Evolutionary conservation across 2,888 invertebrate genomes (phyloP).

Genomic region (Philereme vetulata): DNA sequence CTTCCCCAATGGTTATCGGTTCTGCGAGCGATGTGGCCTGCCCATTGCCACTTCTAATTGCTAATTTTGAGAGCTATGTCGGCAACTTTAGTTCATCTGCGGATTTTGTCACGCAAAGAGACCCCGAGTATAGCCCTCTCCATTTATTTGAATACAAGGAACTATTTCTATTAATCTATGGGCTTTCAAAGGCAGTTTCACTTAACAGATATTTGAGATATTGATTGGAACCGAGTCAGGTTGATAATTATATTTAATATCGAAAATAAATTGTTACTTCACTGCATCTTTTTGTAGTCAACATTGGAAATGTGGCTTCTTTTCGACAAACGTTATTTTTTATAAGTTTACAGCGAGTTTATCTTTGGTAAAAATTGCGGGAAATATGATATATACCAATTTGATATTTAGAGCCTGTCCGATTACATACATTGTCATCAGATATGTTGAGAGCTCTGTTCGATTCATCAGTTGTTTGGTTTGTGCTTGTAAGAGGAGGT

Average conservation of each 20-base stretch:
- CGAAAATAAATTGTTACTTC: too few relatives aligned
- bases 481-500: constrained; percentile 13
- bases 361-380: constrained; percentile 40
- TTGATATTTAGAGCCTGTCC: constrained; percentile 56
- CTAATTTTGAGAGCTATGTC: too few relatives aligned
- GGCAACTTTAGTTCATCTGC: too few relatives aligned
- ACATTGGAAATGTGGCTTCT: not conserved
- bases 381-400: constrained; percentile 57
- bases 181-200: constrained; percentile 3
- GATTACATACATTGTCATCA: constrained; percentile 53
- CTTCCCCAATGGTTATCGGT: too few relatives aligned
- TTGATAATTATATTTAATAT: constrained; percentile 6
- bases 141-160: constrained; percentile 2
- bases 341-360: too few relatives aligned
- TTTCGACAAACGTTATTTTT: too few relatives aligned
- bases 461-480: constrained; percentile 29
- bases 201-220: constrained; percentile 11
- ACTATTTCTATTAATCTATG: not conserved
- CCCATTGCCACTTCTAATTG: too few relatives aligned
- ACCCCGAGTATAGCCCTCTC: too few relatives aligned
- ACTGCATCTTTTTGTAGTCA: not conserved
- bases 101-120: too few relatives aligned
- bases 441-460: constrained; percentile 53
- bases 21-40: too few relatives aligned
- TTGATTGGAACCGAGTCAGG: constrained; percentile 7